These are phyloP conservation scores for Ditula angustiorana DNA, from an alignment of 2,888 invertebrate species.

Conservation along the genomic window DNA sequence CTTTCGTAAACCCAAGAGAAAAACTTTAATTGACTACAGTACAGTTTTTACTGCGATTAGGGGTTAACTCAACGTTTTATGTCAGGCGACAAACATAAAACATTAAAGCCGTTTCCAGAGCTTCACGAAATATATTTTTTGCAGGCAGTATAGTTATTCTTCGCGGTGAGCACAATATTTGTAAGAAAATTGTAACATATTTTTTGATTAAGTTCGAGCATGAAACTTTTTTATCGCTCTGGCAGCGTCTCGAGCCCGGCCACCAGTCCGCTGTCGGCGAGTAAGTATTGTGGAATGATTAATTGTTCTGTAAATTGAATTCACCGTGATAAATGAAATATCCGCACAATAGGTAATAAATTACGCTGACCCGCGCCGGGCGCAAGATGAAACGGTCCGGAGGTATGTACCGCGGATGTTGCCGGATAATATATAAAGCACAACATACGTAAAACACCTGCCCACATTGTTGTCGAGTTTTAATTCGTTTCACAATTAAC, in stretches of 20 bases:
- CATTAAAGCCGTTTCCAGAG: slow-evolving; percentile 3
- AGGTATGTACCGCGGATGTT: slow-evolving; percentile 75
- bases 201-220: slow-evolving; percentile 54
- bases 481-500: slow-evolving; percentile 45
- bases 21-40: neutral
- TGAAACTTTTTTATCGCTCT: slow-evolving; percentile 62
- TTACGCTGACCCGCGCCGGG: slow-evolving; percentile 81
- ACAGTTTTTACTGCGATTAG: neutral
- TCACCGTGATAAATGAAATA: slow-evolving; percentile 85
- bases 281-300: slow-evolving; percentile 84
- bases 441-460: slow-evolving; percentile 76
- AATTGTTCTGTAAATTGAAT: slow-evolving; percentile 85
- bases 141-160: slow-evolving; percentile 1
- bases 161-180: slow-evolving; percentile 28
- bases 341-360: slow-evolving; percentile 85
- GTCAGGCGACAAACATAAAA: neutral
- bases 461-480: slow-evolving; percentile 62
- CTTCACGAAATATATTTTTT: neutral
- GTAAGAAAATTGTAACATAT: slow-evolving; percentile 48
- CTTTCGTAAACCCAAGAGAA: neutral
- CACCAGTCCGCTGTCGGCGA: slow-evolving; percentile 78
- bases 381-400: slow-evolving; percentile 81
- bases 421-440: slow-evolving; percentile 74
- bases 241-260: slow-evolving; percentile 57
- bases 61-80: neutral